Conservation (phyloP, 1,140 invertebrate genomes). For the Brachionus angularis region DNA sequence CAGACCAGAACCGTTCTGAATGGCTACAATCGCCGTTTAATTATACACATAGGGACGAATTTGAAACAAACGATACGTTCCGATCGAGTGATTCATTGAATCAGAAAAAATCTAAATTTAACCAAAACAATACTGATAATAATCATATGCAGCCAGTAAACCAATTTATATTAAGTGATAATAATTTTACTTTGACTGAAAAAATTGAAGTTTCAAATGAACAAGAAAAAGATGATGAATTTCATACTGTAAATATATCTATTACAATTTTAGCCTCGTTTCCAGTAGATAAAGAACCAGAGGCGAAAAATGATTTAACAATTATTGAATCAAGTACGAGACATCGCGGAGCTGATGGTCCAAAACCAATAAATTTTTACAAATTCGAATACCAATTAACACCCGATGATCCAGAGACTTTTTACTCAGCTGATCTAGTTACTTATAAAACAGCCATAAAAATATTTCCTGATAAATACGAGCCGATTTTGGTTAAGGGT, state of each 20-base stretch:
- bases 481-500: constrained; percentile 51
- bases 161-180: constrained; percentile 22
- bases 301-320: constrained; percentile 2
- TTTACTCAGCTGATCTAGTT: constrained; percentile 52
- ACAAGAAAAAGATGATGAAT: constrained; percentile 11
- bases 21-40: constrained; percentile 4
- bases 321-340: neutral
- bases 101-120: no score
- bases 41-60: constrained; percentile 6
- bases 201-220: constrained; percentile 20
- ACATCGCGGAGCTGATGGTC: constrained; percentile 12
- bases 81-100: constrained; percentile 9
- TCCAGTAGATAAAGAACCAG: constrained; percentile 23
- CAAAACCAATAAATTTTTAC: constrained; percentile 49
- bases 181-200: constrained; percentile 12
- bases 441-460: constrained; percentile 54
- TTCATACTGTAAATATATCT: neutral
- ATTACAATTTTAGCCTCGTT: constrained; percentile 30
- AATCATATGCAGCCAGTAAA: no score
- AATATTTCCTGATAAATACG: constrained; percentile 52
- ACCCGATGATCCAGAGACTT: constrained; percentile 49
- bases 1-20: constrained; percentile 19
- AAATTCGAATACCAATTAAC: constrained; percentile 55
- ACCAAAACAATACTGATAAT: no score
- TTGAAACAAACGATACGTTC: constrained; percentile 20